Percentiles rank a stretch among this genome's conserved stretches.
These are phyloP conservation scores for Chionodraco myersi DNA, from an alignment of 2,113 vertebrate genomes.

Conservation along the genomic window DNA sequence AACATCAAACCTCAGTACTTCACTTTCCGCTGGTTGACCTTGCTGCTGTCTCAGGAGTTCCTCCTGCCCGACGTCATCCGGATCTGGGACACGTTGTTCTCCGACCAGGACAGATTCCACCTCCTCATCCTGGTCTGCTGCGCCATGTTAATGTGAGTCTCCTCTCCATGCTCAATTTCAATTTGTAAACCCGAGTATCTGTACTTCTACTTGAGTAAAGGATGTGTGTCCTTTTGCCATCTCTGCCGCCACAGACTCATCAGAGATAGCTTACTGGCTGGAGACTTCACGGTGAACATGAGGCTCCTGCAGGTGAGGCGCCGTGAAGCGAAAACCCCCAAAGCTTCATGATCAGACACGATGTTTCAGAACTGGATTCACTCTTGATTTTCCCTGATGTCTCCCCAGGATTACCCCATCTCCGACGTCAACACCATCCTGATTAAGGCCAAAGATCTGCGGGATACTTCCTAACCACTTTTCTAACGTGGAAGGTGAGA, in stretches of 20 bases:
- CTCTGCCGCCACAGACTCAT: conserved; percentile 86
- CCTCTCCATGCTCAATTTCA: neutral
- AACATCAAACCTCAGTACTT: conserved; percentile 99
- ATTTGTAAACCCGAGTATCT: too few relatives aligned
- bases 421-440: conserved; percentile 94
- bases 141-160: conserved; percentile 94
- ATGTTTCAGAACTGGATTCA: too few relatives aligned
- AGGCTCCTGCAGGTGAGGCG: conserved; percentile 91
- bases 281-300: conserved; percentile 98
- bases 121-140: conserved; percentile 97
- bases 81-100: conserved; percentile 98
- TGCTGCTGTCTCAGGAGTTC: conserved; percentile 97
- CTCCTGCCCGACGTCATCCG: conserved; percentile 96
- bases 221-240: too few relatives aligned
- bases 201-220: too few relatives aligned
- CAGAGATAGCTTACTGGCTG: conserved; percentile 90
- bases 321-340: neutral
- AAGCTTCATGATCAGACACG: neutral
- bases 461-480: conserved; percentile 87
- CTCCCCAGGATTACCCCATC: conserved; percentile 94
- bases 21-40: conserved; percentile 97
- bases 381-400: neutral
- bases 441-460: conserved; percentile 95
- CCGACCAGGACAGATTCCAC: conserved; percentile 92
- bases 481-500: conserved; percentile 35